Percentiles rank a stretch among this genome's conserved stretches.
phyloP scores from a whole-genome alignment of 2,888 invertebrate species.

The Ectemnius continuus region DNA sequence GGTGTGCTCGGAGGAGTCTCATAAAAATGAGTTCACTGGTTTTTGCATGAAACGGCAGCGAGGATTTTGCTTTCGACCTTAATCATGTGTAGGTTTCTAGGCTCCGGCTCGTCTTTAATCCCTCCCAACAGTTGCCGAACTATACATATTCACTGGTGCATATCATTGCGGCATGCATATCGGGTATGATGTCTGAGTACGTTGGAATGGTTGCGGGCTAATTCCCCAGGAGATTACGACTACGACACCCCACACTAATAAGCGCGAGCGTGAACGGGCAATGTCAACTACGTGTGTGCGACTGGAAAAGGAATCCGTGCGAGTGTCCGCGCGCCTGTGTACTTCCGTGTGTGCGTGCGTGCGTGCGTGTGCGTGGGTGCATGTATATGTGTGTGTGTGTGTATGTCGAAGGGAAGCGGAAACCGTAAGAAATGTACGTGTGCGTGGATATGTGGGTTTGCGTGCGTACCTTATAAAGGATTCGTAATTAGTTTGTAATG shows the following conservation, averaged over 20 bases:
- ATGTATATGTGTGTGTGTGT: conserved; percentile 27
- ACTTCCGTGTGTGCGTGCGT: not conserved
- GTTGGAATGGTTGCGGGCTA: not conserved
- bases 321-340: not conserved
- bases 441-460: conserved; percentile 18
- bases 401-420: conserved; percentile 6
- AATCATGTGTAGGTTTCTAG: conserved; percentile 10
- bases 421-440: conserved; percentile 20
- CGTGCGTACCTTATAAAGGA: conserved; percentile 28
- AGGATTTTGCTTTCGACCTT: too few relatives aligned
- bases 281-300: too few relatives aligned
- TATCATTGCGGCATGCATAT: conserved; percentile 38
- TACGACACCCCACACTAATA: conserved; percentile 9
- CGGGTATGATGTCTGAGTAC: conserved; percentile 10
- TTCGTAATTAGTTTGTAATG: conserved; percentile 44
- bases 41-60: too few relatives aligned
- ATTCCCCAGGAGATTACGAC: conserved; percentile 11
- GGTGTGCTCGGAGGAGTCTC: too few relatives aligned
- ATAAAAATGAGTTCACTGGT: too few relatives aligned
- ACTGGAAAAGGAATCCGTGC: conserved; percentile 28
- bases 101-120: conserved; percentile 27
- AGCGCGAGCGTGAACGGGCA: conserved; percentile 11
- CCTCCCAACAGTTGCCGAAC: conserved; percentile 21
- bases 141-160: conserved; percentile 28
- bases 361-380: conserved; percentile 15